Base-by-base conservation (phyloP, 2,888 invertebrate genomes). In the Erynnis tages region DNA sequence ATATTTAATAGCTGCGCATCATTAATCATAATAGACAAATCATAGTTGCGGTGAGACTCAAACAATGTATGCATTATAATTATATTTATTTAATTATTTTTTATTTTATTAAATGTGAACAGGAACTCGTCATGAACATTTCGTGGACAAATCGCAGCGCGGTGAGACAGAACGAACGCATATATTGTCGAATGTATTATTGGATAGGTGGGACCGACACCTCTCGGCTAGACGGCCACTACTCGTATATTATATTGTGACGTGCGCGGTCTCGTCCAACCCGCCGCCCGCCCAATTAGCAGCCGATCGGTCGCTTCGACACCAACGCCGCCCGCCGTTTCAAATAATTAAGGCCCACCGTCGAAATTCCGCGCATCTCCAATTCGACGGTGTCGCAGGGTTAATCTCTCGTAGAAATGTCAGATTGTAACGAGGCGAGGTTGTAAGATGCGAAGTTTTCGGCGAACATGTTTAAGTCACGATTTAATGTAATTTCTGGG, bases 281-380 rank as follows among this genome's bases (percentile, higher is more conserved):
- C 46, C 46, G 25, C 16, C 45, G 19, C 21, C 13, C 44, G 44
- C 32, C 45, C 45, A 46, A 46, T 46, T 46, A 46, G 17, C 46
- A 35, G 19, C 16, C 47, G 27, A 47, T 48, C 47, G 47, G 38
- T 48, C 47, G 47, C 30, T 48, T 48, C 47, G 38, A 38, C 30
- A 48, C 47, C 38, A 14, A 30, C 47, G 38, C 19, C 65, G 68
- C 64, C 35, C n/a, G 6, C 21, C 64, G 66, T 67, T 68, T 74
- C 71, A 71, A 76, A 76, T 76, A 74, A 80, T 79, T 73, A 76
- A 75, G 68, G 38, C 64, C 55, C 60, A 61, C 67, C 69, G 67
- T 74, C 73, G 73, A 72, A 74, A 76, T 75, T 71, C 67, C 67
- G 71, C 71, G 75, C 73, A 69, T 77, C 73, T 71, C 74, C 69